Evolutionary conservation across 2,888 invertebrate species (phyloP).

Genomic region (Enchytraeus crypticus): DNA sequence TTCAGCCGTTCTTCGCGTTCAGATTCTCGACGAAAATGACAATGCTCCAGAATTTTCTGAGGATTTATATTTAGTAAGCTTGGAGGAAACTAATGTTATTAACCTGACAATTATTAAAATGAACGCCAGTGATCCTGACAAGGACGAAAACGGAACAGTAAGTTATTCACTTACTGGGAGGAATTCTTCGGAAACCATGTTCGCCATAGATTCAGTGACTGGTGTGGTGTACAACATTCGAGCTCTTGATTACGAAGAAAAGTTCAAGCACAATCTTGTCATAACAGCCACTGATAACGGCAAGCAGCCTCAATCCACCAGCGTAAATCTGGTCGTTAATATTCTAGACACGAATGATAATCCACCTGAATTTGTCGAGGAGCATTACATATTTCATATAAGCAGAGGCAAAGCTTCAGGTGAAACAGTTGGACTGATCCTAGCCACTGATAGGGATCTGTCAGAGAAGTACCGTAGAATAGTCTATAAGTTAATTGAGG

Average conservation of each 20-base stretch:
- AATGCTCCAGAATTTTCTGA: slow-evolving; percentile 17
- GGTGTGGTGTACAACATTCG: neutral
- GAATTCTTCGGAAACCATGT: neutral
- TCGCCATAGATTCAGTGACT: neutral
- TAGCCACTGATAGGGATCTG: neutral
- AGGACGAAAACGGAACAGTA: slow-evolving; percentile 69
- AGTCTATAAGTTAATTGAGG: too few species aligned
- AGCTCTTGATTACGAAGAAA: slow-evolving; percentile 1
- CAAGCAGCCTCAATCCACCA: neutral
- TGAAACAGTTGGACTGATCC: neutral
- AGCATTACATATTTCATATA: neutral
- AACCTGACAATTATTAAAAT: slow-evolving; percentile 67
- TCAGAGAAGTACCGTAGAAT: too few species aligned
- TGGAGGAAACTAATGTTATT: slow-evolving; percentile 67
- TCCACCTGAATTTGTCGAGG: neutral
- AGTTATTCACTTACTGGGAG: slow-evolving; percentile 67
- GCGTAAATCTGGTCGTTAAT: neutral
- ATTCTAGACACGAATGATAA: neutral
- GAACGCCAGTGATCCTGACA: slow-evolving; percentile 68
- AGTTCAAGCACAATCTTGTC: neutral
- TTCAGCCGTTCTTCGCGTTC: slow-evolving; percentile 8
- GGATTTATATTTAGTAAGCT: slow-evolving; percentile 59
- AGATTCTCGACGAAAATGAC: slow-evolving; percentile 24
- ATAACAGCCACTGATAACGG: neutral
- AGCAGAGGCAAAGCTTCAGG: neutral